A percentile compares a stretch with the other conserved stretches of the same genome.
Evolutionary conservation across 1,140 invertebrate genomes (phyloP).

Genomic region (Chymomyza costata): DNA sequence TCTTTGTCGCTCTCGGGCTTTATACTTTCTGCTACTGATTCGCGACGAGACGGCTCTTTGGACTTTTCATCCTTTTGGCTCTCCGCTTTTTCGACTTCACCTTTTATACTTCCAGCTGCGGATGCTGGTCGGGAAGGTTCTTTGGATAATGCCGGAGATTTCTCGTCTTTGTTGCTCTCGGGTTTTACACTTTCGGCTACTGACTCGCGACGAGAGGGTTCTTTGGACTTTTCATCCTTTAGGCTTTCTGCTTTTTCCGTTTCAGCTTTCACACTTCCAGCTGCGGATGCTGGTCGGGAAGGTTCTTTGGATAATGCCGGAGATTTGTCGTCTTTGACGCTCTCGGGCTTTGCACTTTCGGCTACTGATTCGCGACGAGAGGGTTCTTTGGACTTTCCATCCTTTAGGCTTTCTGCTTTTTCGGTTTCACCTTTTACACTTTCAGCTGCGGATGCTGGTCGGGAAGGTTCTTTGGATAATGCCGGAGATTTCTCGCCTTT

Average conservation of each 20-base stretch:
- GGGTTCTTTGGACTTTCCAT: conserved; percentile 19
- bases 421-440: conserved; percentile 4
- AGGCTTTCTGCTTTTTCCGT: conserved; percentile 23
- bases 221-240: conserved; percentile 14
- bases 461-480: conserved; percentile 4
- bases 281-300: conserved; percentile 27
- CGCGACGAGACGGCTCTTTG: conserved; percentile 25
- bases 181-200: conserved; percentile 3
- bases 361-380: conserved; percentile 21
- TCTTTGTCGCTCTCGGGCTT: conserved; percentile 14
- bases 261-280: conserved; percentile 17
- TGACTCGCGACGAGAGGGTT: conserved; percentile 12
- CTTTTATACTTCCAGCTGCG: conserved; percentile 5
- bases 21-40: conserved; percentile 15
- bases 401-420: neutral
- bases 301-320: conserved; percentile 18
- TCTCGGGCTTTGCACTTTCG: conserved; percentile 8
- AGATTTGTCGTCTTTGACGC: conserved; percentile 10
- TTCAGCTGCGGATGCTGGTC: conserved; percentile 2
- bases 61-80: conserved; percentile 13
- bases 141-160: conserved; percentile 25
- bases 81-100: neutral
- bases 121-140: conserved; percentile 35
- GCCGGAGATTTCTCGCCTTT: conserved; percentile 7
- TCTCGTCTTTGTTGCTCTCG: conserved; percentile 15